Percentiles rank a stretch among this genome's conserved stretches.
These are phyloP conservation scores for Adelognathus sp. DNA, from an alignment of 2,888 invertebrate species.

Conservation along the genomic window DNA sequence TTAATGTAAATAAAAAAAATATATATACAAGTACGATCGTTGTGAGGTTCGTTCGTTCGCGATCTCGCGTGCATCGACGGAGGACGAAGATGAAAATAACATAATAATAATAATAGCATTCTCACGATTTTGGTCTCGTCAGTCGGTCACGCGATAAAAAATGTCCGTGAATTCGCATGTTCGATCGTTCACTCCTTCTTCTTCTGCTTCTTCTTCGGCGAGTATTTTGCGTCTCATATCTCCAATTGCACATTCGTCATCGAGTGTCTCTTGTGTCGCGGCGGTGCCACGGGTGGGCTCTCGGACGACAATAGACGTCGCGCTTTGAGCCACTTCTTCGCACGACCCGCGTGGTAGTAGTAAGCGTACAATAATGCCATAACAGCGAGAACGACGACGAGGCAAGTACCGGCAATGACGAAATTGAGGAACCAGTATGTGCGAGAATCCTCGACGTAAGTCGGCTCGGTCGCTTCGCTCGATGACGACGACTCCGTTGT, in stretches of 20 bases:
- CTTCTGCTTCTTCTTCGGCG: conserved; percentile 19
- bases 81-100: conserved; percentile 12
- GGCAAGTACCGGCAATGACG: conserved; percentile 85
- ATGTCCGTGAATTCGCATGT: conserved; percentile 2
- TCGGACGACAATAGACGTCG: conserved; percentile 67
- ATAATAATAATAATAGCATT: conserved; percentile 17
- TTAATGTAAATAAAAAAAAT: conserved; percentile 57
- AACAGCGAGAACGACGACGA: conserved; percentile 86
- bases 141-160: conserved; percentile 19
- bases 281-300: conserved; percentile 76
- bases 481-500: conserved; percentile 80
- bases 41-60: conserved; percentile 38
- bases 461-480: conserved; percentile 79
- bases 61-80: conserved; percentile 27
- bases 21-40: conserved; percentile 57
- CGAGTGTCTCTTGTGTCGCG: conserved; percentile 74
- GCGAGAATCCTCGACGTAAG: conserved; percentile 79
- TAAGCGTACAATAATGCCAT: conserved; percentile 88
- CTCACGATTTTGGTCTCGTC: conserved; percentile 8
- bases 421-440: conserved; percentile 76
- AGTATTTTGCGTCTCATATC: conserved; percentile 47
- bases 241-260: conserved; percentile 64
- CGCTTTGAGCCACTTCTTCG: conserved; percentile 85
- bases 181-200: not conserved
- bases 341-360: conserved; percentile 88